Evolutionary conservation across 2,888 invertebrate species (phyloP).

Genomic region (Abrostola triplasia): DNA sequence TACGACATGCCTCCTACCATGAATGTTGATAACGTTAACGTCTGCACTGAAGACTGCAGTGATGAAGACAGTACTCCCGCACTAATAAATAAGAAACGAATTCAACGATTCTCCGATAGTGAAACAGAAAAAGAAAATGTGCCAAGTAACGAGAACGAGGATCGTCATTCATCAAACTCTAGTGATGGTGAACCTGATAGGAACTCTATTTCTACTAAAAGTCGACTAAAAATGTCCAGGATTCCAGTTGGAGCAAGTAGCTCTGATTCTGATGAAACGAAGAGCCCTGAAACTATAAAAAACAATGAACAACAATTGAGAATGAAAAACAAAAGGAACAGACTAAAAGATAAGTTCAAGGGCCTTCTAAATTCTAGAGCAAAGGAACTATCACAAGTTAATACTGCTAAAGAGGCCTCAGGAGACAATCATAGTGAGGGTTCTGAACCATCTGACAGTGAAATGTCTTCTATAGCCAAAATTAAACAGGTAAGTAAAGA

Average conservation of each 20-base stretch:
- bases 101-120: conserved; percentile 69
- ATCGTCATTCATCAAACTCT: background rate
- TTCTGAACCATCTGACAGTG: conserved; percentile 57
- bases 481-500: conserved; percentile 71
- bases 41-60: conserved; percentile 33
- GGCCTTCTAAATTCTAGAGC: conserved; percentile 63
- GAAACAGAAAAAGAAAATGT: conserved; percentile 67
- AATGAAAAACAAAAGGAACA: conserved; percentile 73
- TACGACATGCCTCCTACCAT: conserved; percentile 13
- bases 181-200: conserved; percentile 42
- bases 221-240: conserved; percentile 45
- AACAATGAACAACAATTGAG: conserved; percentile 67
- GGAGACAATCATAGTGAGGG: conserved; percentile 31
- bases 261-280: conserved; percentile 51
- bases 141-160: background rate
- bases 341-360: conserved; percentile 76
- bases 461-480: conserved; percentile 64
- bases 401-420: conserved; percentile 33
- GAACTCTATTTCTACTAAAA: conserved; percentile 34
- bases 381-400: conserved; percentile 42
- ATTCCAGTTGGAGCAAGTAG: conserved; percentile 35
- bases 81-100: conserved; percentile 60
- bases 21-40: conserved; percentile 9
- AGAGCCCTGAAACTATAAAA: conserved; percentile 43
- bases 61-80: conserved; percentile 58